Percentiles rank a stretch among this genome's conserved stretches.
These are phyloP conservation scores for Nothobranchius kuhntae DNA, from an alignment of 2,113 vertebrate genomes.

Conservation along the genomic window DNA sequence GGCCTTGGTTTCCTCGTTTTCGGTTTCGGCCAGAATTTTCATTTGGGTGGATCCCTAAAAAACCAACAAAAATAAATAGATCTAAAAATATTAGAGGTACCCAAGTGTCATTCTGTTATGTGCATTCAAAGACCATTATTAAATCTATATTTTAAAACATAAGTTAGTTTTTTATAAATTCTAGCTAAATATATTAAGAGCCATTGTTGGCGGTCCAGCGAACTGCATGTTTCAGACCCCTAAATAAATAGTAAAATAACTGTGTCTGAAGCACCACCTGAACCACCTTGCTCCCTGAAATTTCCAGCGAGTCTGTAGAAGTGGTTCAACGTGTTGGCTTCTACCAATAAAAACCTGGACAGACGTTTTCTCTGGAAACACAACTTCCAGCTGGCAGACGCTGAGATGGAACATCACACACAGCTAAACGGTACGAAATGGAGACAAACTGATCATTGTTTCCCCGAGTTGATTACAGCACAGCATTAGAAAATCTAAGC, in stretches of 20 bases:
- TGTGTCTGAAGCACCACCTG: slow-evolving; percentile 26
- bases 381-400: slow-evolving; percentile 22
- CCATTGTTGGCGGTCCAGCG: too few species aligned
- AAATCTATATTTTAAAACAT: too few species aligned
- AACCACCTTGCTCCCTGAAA: slow-evolving; percentile 3
- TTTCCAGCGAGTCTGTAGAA: slow-evolving; percentile 26
- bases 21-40: too few species aligned
- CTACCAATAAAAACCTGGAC: slow-evolving; percentile 10
- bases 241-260: slow-evolving; percentile 14
- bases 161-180: too few species aligned
- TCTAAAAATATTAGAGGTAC: too few species aligned
- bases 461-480: slow-evolving; percentile 22
- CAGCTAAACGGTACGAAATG: slow-evolving; percentile 17
- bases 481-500: slow-evolving; percentile 22
- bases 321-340: slow-evolving; percentile 25
- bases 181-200: too few species aligned
- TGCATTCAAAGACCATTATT: too few species aligned
- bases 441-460: slow-evolving; percentile 35
- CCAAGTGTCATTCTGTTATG: too few species aligned
- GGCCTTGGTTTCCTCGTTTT: too few species aligned
- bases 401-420: neutral
- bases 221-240: too few species aligned
- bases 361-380: slow-evolving; percentile 9
- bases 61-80: too few species aligned
- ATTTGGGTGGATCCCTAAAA: too few species aligned